phyloP scores from a whole-genome alignment of 1,140 invertebrate species.

The Eulimnadia texana region DNA sequence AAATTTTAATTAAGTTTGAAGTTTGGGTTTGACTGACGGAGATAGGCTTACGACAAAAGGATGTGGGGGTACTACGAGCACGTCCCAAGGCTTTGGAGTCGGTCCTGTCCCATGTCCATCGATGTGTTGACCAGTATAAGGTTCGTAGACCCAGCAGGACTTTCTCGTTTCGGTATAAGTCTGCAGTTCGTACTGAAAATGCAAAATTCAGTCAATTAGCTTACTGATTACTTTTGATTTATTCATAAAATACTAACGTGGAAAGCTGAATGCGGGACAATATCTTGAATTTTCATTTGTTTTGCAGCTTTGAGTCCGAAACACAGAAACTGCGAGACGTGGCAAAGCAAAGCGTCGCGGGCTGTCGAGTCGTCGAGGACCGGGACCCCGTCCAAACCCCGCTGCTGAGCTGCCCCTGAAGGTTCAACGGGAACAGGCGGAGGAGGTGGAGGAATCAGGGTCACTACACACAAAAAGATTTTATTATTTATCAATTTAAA shows the following conservation, averaged over 20 bases:
- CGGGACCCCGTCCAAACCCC: neutral
- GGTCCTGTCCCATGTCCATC: neutral
- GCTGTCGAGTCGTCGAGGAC: constrained; percentile 9
- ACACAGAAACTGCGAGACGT: constrained; percentile 6
- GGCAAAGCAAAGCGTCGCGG: constrained; percentile 6
- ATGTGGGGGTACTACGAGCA: constrained; percentile 12
- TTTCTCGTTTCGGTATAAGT: constrained; percentile 14
- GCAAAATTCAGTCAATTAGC: neutral
- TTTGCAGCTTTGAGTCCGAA: neutral
- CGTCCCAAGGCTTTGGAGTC: constrained; percentile 16
- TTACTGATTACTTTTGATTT: neutral
- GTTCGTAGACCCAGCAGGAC: constrained; percentile 13
- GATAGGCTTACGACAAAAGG: constrained; percentile 6
- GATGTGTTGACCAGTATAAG: constrained; percentile 11
- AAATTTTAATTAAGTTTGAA: too few species aligned
- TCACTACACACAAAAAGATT: neutral
- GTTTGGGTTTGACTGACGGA: too few species aligned
- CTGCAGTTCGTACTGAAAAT: constrained; percentile 13
- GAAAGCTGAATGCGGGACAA: constrained; percentile 7
- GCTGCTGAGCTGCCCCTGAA: neutral
- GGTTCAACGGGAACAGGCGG: neutral
- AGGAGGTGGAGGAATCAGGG: neutral
- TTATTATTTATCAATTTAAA: neutral
- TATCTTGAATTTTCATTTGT: constrained; percentile 10
- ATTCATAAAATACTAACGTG: constrained; percentile 1